phyloP scores from a whole-genome alignment of 2,888 invertebrate genomes.

The Campoplex nolae region DNA sequence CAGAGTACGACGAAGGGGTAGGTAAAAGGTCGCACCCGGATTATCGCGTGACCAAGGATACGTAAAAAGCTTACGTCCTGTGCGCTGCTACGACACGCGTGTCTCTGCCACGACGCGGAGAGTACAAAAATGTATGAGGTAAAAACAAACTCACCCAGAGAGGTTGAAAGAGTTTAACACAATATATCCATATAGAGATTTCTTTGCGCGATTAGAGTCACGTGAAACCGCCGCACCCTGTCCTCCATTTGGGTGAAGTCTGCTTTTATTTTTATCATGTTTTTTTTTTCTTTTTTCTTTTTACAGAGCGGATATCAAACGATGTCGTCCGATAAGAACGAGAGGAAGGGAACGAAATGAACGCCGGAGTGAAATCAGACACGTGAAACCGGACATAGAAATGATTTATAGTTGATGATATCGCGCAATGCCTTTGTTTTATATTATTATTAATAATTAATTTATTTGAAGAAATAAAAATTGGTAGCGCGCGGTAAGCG shows the following conservation, averaged over 20 bases:
- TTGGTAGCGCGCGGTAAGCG: no score
- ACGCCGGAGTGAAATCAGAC: slow-evolving; percentile 10
- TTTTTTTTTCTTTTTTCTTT: neutral
- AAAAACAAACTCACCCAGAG: neutral
- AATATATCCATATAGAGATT: neutral
- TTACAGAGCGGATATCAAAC: slow-evolving; percentile 39
- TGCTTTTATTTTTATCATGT: no score
- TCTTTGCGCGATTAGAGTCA: slow-evolving; percentile 57
- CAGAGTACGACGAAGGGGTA: slow-evolving; percentile 4
- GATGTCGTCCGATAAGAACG: slow-evolving; percentile 13
- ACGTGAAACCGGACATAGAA: neutral
- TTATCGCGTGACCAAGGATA: slow-evolving; percentile 63
- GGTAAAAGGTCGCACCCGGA: slow-evolving; percentile 59
- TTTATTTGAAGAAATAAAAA: no score
- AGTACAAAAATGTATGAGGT: slow-evolving; percentile 21
- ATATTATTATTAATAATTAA: no score
- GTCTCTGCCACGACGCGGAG: neutral
- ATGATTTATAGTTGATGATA: no score
- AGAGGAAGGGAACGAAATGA: neutral
- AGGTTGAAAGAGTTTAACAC: neutral
- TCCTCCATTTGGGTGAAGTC: slow-evolving; percentile 5
- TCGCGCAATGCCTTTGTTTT: no score
- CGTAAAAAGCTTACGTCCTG: neutral
- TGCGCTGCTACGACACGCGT: neutral
- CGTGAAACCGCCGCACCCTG: slow-evolving; percentile 63